Percentiles rank a stretch among this genome's conserved stretches.
Evolutionary conservation across 2,888 invertebrate genomes (phyloP).

Genomic region (Papilio demoleus): DNA sequence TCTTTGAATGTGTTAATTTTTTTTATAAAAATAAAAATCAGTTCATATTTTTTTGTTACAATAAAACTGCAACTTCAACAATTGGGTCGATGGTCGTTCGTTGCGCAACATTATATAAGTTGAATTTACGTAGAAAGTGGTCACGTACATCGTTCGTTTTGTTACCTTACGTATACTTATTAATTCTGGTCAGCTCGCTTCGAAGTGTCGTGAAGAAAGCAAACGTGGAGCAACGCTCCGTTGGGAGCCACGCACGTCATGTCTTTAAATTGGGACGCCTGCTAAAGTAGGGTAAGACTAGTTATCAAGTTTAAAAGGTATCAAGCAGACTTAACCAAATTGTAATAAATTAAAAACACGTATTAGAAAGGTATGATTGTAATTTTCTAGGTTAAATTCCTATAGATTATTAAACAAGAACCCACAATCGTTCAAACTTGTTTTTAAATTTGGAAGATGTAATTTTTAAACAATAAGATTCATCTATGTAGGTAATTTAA

Average conservation of each 20-base stretch:
- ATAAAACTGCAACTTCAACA: background rate
- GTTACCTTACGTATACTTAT: slow-evolving; percentile 50
- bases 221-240: slow-evolving; percentile 35
- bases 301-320: background rate
- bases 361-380: too few relatives aligned
- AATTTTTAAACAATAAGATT: too few relatives aligned
- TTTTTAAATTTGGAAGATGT: too few relatives aligned
- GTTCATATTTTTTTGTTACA: slow-evolving; percentile 1
- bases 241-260: slow-evolving; percentile 44
- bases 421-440: too few relatives aligned
- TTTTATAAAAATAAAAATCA: too few relatives aligned
- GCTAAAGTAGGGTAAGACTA: slow-evolving; percentile 1
- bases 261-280: slow-evolving; percentile 29
- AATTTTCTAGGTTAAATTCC: too few relatives aligned
- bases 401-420: too few relatives aligned
- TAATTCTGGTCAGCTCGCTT: slow-evolving; percentile 49
- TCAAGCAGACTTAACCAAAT: background rate
- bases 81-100: background rate
- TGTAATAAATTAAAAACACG: too few relatives aligned
- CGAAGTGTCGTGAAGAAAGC: slow-evolving; percentile 46
- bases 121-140: slow-evolving; percentile 37
- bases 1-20: too few relatives aligned
- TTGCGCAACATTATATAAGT: slow-evolving; percentile 31
- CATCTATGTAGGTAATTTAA: background rate
- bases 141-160: slow-evolving; percentile 37